Conservation (phyloP, 2,888 invertebrate species). For the Lordiphosa fenestrarum region DNA sequence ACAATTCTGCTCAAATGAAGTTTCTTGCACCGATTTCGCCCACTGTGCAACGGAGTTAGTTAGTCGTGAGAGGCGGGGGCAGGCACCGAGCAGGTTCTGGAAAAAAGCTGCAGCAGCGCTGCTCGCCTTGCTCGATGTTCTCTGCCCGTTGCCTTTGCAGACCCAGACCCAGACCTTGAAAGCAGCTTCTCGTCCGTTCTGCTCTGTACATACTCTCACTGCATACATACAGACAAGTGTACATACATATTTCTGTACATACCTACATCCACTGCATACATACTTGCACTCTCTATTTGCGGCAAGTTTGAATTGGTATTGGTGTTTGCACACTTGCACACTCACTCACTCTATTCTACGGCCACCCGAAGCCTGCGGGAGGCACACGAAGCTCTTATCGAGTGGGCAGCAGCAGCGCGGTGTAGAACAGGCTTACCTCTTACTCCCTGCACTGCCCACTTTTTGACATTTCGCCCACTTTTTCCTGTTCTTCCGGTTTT, state of each 20-base stretch:
- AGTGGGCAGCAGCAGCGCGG: background rate
- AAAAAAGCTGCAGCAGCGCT: slow-evolving; percentile 7
- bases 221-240: slow-evolving; percentile 17
- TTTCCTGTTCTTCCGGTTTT: slow-evolving; percentile 76
- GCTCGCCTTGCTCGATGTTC: slow-evolving; percentile 24
- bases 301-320: slow-evolving; percentile 36
- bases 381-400: slow-evolving; percentile 1
- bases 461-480: slow-evolving; percentile 77
- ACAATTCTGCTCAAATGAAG: no score
- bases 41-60: no score
- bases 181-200: slow-evolving; percentile 55
- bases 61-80: no score
- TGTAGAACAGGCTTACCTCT: slow-evolving; percentile 13
- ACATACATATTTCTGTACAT: slow-evolving; percentile 16
- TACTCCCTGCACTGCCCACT: slow-evolving; percentile 47
- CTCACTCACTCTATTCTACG: slow-evolving; percentile 34
- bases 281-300: slow-evolving; percentile 63
- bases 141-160: slow-evolving; percentile 35
- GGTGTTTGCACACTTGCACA: slow-evolving; percentile 20
- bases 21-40: no score
- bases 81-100: no score
- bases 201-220: slow-evolving; percentile 43
- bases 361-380: slow-evolving; percentile 19
- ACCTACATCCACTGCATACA: slow-evolving; percentile 25
- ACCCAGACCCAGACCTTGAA: slow-evolving; percentile 71